Percentiles rank a stretch among this genome's conserved stretches.
Evolutionary conservation across 2,797 vertebrate species (phyloP).

Genomic region (Myotis vivesi): DNA sequence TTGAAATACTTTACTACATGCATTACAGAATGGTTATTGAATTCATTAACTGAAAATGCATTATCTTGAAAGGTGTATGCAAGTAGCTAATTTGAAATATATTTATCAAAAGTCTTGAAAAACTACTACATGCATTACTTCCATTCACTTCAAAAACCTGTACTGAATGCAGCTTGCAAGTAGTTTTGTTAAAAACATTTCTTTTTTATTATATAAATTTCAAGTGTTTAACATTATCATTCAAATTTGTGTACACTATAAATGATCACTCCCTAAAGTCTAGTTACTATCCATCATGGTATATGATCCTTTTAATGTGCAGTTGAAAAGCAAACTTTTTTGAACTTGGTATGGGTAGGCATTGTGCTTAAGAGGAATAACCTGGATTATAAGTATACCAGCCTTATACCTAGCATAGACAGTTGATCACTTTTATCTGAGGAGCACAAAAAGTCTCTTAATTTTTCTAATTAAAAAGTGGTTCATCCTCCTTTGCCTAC

Average conservation of each 20-base stretch:
- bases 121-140: not conserved
- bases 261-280: not conserved
- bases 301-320: not conserved
- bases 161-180: not conserved
- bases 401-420: not conserved
- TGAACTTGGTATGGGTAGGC: not conserved
- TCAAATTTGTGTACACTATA: not conserved
- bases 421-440: constrained; percentile 11
- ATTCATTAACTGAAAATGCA: not conserved
- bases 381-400: constrained; percentile 22
- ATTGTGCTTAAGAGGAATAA: constrained; percentile 30
- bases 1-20: not conserved
- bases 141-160: not conserved
- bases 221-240: not conserved
- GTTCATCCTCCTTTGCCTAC: not conserved
- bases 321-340: not conserved
- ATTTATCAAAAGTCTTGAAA: not conserved
- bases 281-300: not conserved
- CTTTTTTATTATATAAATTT: not conserved
- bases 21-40: not conserved
- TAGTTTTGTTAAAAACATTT: not conserved
- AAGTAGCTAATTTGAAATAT: not conserved
- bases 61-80: not conserved
- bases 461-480: not conserved
- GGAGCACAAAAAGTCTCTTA: not conserved